Conservation (phyloP, 2,113 vertebrate genomes). For the Pongo pygmaeus region DNA sequence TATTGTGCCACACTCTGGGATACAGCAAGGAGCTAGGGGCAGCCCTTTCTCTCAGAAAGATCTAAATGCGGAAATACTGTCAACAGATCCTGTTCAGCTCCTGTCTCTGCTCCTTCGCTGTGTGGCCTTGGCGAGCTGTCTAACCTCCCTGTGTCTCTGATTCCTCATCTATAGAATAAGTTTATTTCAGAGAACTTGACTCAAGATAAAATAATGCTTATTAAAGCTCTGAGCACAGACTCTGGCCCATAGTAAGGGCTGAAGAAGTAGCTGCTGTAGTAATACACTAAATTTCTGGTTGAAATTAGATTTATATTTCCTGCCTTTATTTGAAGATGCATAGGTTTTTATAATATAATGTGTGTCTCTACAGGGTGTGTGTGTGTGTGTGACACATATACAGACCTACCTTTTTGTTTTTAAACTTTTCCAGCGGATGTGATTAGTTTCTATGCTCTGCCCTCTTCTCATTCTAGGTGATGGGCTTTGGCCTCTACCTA, state of each 20-base stretch:
- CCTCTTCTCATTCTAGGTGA: conserved; percentile 88
- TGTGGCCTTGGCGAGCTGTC: background rate
- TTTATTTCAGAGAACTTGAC: background rate
- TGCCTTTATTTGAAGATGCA: background rate
- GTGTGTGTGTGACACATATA: background rate
- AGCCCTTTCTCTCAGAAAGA: background rate
- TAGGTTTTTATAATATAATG: background rate
- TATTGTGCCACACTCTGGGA: background rate
- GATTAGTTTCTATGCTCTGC: background rate
- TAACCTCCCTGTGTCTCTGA: background rate
- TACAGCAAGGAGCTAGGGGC: fast-evolving
- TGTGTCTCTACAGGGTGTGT: background rate
- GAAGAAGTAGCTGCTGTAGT: background rate
- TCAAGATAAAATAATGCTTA: background rate
- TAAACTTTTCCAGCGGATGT: background rate
- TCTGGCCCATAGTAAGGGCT: background rate
- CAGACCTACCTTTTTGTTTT: background rate
- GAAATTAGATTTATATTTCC: background rate
- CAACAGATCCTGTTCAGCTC: background rate
- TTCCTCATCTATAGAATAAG: background rate
- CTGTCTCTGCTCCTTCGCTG: background rate
- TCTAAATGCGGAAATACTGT: fast-evolving
- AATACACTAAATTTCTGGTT: background rate
- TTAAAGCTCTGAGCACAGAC: background rate
- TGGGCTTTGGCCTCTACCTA: conserved; percentile 98